Evolutionary conservation across 2,113 vertebrate species (phyloP), one percentile per base, ranked within the genome.

Genomic region (Lethenteron camtschaticum): DNA sequence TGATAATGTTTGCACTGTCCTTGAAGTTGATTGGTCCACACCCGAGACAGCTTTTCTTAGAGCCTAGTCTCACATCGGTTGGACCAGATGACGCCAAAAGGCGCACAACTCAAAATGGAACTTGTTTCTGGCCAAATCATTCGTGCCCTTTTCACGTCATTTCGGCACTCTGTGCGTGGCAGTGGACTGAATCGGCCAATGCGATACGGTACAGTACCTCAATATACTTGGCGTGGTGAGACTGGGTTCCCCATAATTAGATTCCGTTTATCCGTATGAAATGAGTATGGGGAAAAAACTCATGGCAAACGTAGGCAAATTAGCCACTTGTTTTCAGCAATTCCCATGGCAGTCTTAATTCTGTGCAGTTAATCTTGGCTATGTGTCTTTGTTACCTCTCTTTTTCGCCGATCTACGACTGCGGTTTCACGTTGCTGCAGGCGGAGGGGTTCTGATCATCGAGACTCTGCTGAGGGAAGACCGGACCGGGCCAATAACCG

Each of bases 401-500:
- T 68, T 55, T 9, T 9, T 9, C 13, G 7, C 66, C 18, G 13
- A 63, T 14, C 13, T 63, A 18, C 60, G 6, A 63, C 60, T 14
- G 16, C 60, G 16, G 16, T 58, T 8, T 57, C 70, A 63, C 2
- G 58, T 20, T 71, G 16, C 41, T 72, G 18, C 70, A 89, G 86
- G 85, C 1, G 83, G 86, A 1, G 85, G 76, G 2, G 75, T 89
- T 59, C 71, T 94, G 73, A 68, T 91, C 72, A 75, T 87, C 20
- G 87, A 95, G 73, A 81, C 80, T 0, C 73, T 89, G 20, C 78
- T 91, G 70, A 75, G 78, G 2, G 83, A 83, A 57, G 86, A 87
- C 3, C 79, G 76, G 14, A 81, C 81, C 5, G 87, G 87, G 0
- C 86, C 87, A 0, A 72, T 84, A 12, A 80, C 77, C 3, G 78